These are phyloP conservation scores for Prenolepis imparis DNA, from an alignment of 2,888 invertebrate genomes.

Conservation along the genomic window DNA sequence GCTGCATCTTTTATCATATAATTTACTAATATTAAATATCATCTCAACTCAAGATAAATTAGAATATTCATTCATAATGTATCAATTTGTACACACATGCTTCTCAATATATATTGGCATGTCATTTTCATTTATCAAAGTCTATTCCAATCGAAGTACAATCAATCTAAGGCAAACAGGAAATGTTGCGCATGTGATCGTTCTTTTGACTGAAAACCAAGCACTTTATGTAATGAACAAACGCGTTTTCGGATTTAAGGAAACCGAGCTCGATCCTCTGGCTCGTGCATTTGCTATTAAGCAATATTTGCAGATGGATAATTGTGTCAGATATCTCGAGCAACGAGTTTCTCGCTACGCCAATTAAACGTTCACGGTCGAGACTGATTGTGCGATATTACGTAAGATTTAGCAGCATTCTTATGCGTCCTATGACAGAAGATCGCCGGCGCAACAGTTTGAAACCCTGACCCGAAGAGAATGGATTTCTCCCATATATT, in stretches of 20 bases:
- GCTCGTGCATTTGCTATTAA: constrained; percentile 48
- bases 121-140: constrained; percentile 19
- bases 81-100: neutral
- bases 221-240: constrained; percentile 7
- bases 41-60: neutral
- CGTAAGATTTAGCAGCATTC: constrained; percentile 46
- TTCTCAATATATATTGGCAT: neutral
- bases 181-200: constrained; percentile 4
- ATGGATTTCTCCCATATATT: constrained; percentile 51
- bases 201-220: constrained; percentile 6
- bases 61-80: neutral
- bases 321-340: constrained; percentile 59
- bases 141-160: constrained; percentile 5
- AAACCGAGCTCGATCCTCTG: neutral
- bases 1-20: neutral
- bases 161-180: neutral
- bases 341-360: constrained; percentile 42
- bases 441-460: constrained; percentile 22
- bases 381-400: constrained; percentile 47
- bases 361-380: constrained; percentile 65
- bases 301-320: constrained; percentile 60
- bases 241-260: neutral
- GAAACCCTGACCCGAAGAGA: constrained; percentile 45
- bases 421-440: constrained; percentile 38
- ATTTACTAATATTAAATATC: neutral